Evolutionary conservation across 30 jellyfish, hydroid and myxozoan species (phyloP), one percentile per base, ranked within the genome.

Genomic region (Hydra vulgaris): DNA sequence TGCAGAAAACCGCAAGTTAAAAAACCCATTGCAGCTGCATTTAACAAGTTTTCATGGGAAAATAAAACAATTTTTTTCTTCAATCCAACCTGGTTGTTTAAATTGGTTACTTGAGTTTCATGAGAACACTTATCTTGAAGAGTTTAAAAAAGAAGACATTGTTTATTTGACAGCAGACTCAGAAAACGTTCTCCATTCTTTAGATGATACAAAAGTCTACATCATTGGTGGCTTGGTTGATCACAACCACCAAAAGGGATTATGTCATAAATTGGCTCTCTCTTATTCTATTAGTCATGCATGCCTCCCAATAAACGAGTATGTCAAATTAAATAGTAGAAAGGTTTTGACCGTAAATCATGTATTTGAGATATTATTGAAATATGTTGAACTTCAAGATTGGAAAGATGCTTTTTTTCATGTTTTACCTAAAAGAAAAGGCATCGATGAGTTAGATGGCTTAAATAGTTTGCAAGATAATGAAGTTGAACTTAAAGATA

Each of bases 151-250:
- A 74, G 80, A 72, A 0, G 87, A 93, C 40, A 69, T 93, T 5
- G 95, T 93, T 16, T 93, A 93, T 53, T 79, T 93, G 73, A 67
- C 99, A 0, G 93, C 99, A 26, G 99, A 93, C 18, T 93, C 99
- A 3, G 83, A 83, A 22, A 92, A 92, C 80, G 80, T 87, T 52
- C 78, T 87, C 25, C 80, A 87, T 19, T 87, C 95, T 16, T 27
- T 94, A 20, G 91, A 88, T 25, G 96, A 88, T 12, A 67, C 76
- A 17, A 85, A 81, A 20, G 92, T 85, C 0, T 94, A 94, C 66
- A 74, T 94, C 21, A 94, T 94, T 66, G 99, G 99, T 52, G 99
- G 96, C 16, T 83, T 94, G 3, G 95, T 94, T 18, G 99, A 94
- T 82, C 96, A 88, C 72, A 94, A 94, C 80, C 87, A 96, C 17